Percentiles rank a stretch among this genome's conserved stretches.
Evolutionary conservation across 2,797 vertebrate species (phyloP).

Genomic region (Dendrocincla tyrannina): DNA sequence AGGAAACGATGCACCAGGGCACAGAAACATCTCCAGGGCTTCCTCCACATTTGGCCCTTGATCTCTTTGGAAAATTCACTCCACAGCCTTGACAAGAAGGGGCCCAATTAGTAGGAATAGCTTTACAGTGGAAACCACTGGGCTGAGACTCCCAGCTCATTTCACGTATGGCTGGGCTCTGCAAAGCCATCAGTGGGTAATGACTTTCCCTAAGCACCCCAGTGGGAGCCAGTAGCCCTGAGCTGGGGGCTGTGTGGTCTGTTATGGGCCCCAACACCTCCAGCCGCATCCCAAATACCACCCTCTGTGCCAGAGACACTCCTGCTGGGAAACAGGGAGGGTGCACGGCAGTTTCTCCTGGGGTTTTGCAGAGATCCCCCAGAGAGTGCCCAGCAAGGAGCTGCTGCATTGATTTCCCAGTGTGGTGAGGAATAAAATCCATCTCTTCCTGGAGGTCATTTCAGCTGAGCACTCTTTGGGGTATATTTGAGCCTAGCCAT

Average conservation of each 20-base stretch:
- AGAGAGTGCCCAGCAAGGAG: background rate
- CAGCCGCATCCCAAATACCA: background rate
- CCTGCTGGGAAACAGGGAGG: background rate
- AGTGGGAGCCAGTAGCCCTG: background rate
- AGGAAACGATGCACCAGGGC: background rate
- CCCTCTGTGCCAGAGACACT: background rate
- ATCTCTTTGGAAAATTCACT: background rate
- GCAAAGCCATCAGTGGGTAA: background rate
- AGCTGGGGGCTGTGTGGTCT: fast-evolving
- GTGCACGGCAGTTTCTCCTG: fast-evolving
- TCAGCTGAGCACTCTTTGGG: background rate
- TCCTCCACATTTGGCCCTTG: background rate
- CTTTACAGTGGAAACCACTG: background rate
- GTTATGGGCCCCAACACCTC: background rate
- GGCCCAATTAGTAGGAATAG: background rate
- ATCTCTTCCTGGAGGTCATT: background rate
- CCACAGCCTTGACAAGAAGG: background rate
- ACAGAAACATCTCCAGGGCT: background rate
- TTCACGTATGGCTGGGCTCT: background rate
- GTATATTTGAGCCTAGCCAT: background rate
- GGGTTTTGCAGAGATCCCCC: background rate
- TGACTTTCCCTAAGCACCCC: background rate
- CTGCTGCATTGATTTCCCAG: background rate
- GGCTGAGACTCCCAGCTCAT: conserved; percentile 6
- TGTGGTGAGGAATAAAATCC: background rate